Evolutionary conservation across 2,797 vertebrate species (phyloP).

Genomic region (Enoplosus armatus): DNA sequence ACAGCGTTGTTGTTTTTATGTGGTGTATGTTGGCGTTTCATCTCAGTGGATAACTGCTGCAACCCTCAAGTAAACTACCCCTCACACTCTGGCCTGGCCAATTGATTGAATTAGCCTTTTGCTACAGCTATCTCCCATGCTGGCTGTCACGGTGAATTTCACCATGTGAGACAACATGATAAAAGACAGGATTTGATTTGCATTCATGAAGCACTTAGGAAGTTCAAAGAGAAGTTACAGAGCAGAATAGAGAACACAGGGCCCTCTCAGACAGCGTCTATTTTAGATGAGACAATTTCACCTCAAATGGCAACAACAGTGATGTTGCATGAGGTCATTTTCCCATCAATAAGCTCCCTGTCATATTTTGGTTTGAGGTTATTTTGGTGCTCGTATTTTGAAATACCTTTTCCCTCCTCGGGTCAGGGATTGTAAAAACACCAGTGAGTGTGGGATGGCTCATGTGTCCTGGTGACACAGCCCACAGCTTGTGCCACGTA

Average conservation of each 20-base stretch:
- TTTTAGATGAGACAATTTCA: slow-evolving; percentile 43
- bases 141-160: slow-evolving; percentile 68
- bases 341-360: slow-evolving; percentile 30
- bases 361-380: slow-evolving; percentile 20
- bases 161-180: slow-evolving; percentile 74
- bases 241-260: slow-evolving; percentile 27
- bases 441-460: slow-evolving; percentile 39
- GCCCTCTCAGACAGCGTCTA: slow-evolving; percentile 24
- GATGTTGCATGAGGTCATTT: slow-evolving; percentile 33
- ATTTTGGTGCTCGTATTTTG: slow-evolving; percentile 26
- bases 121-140: slow-evolving; percentile 64
- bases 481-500: slow-evolving; percentile 53
- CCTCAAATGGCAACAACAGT: slow-evolving; percentile 35
- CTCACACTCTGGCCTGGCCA: slow-evolving; percentile 52
- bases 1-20: slow-evolving; percentile 69
- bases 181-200: slow-evolving; percentile 75
- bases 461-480: slow-evolving; percentile 52
- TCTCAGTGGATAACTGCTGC: slow-evolving; percentile 65
- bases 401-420: slow-evolving; percentile 23
- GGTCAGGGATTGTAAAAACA: slow-evolving; percentile 50
- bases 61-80: slow-evolving; percentile 63
- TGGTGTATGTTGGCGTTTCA: slow-evolving; percentile 59
- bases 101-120: slow-evolving; percentile 72
- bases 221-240: slow-evolving; percentile 74
- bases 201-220: slow-evolving; percentile 71